phyloP scores from a whole-genome alignment of 2,888 invertebrate genomes.

The Acanthosoma haemorrhoidale region DNA sequence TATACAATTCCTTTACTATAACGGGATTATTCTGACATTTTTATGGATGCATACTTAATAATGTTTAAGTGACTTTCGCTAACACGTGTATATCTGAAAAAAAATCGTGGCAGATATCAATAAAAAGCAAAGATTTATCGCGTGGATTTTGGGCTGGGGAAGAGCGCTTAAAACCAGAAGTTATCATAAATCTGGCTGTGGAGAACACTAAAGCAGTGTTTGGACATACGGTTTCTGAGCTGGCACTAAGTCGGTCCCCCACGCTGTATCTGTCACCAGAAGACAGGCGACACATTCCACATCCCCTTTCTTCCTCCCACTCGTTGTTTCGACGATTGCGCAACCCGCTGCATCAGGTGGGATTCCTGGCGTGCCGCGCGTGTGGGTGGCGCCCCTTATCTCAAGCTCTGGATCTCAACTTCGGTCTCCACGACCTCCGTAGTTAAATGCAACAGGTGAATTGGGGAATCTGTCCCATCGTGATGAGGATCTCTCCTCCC shows the following conservation, averaged over 20 bases:
- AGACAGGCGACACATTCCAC: constrained; percentile 3
- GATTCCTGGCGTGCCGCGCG: constrained; percentile 12
- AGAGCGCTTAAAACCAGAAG: no score
- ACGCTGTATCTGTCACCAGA: neutral
- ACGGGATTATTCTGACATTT: no score
- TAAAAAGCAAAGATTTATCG: no score
- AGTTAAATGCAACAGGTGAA: constrained; percentile 12
- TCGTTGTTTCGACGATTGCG: constrained; percentile 13
- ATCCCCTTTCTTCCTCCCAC: constrained; percentile 9
- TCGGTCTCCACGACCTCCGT: neutral
- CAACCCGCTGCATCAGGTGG: constrained; percentile 18
- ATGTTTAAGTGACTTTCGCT: no score
- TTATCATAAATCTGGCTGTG: no score
- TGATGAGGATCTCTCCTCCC: neutral
- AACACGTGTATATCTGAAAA: no score
- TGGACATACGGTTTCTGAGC: no score
- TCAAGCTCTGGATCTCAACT: neutral
- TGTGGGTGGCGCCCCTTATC: constrained; percentile 7
- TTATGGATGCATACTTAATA: no score
- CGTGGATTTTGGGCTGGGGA: no score
- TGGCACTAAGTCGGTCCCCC: neutral
- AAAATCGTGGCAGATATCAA: no score
- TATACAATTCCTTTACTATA: no score
- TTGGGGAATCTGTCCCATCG: neutral
- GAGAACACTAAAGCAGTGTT: no score